Conservation (phyloP, 1,140 invertebrate species). For the Dreissena polymorpha region DNA sequence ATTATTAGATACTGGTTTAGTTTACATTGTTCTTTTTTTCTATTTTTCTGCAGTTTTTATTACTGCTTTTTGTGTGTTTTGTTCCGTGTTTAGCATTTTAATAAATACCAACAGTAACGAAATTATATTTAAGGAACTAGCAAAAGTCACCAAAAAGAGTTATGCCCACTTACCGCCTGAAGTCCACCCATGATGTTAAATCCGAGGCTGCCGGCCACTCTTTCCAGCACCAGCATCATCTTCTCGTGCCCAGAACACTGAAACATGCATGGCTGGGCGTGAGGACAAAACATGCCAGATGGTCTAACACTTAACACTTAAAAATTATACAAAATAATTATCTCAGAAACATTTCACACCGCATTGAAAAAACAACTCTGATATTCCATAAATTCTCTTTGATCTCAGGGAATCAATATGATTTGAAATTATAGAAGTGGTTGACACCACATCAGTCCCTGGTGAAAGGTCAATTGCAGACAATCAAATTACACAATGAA, state of each 20-base stretch:
- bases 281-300: conserved; percentile 27
- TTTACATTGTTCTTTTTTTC: no score
- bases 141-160: no score
- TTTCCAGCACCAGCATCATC: conserved; percentile 42
- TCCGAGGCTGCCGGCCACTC: conserved; percentile 37
- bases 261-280: conserved; percentile 21
- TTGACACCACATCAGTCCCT: no score
- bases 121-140: no score
- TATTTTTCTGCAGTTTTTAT: no score
- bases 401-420: not conserved
- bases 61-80: not conserved
- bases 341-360: conserved; percentile 40
- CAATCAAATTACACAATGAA: no score
- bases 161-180: conserved; percentile 21
- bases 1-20: no score
- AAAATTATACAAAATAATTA: conserved; percentile 44
- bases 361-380: not conserved
- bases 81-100: not conserved
- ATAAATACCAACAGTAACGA: no score
- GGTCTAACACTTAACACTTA: conserved; percentile 9
- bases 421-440: not conserved
- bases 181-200: conserved; percentile 57
- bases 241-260: conserved; percentile 44
- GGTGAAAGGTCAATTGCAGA: no score
- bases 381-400: conserved; percentile 1